Percentiles rank a stretch among this genome's conserved stretches.
Conservation (phyloP, 2,113 vertebrate species). For the Chaetodon trifascialis region DNA sequence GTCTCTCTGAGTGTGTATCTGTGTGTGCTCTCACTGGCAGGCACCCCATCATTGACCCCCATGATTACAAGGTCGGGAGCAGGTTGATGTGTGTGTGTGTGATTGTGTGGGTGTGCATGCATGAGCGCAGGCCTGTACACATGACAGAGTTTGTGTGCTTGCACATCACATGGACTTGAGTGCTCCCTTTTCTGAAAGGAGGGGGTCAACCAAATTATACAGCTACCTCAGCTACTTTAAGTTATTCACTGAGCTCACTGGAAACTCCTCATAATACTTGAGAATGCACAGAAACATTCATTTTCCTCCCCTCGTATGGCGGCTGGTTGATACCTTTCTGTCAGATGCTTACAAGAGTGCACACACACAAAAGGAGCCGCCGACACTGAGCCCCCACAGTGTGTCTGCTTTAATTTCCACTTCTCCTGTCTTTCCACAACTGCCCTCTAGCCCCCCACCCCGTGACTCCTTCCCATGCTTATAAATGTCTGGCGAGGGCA, state of each 20-base stretch:
- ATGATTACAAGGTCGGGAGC: conserved; percentile 79
- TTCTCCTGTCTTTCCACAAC: conserved; percentile 63
- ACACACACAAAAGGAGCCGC: conserved; percentile 51
- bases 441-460: conserved; percentile 54
- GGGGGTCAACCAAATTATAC: conserved; percentile 55
- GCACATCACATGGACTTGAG: conserved; percentile 64
- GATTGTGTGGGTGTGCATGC: conserved; percentile 24
- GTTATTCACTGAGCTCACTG: conserved; percentile 50
- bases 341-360: conserved; percentile 14
- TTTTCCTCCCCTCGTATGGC: conserved; percentile 17
- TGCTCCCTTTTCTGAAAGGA: conserved; percentile 55
- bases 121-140: conserved; percentile 10
- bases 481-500: conserved; percentile 74
- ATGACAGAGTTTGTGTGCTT: conserved; percentile 49
- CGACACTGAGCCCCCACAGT: conserved; percentile 39
- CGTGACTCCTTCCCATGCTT: conserved; percentile 63
- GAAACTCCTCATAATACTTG: conserved; percentile 56
- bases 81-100: conserved; percentile 51
- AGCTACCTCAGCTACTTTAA: conserved; percentile 43
- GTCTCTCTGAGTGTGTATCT: conserved; percentile 40
- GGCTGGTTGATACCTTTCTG: conserved; percentile 6
- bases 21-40: conserved; percentile 63
- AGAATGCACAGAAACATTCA: conserved; percentile 40
- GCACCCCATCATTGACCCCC: conserved; percentile 77
- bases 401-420: conserved; percentile 75